Evolutionary conservation across 2,797 vertebrate genomes (phyloP).

Genomic region (Cephalopachus bancanus): DNA sequence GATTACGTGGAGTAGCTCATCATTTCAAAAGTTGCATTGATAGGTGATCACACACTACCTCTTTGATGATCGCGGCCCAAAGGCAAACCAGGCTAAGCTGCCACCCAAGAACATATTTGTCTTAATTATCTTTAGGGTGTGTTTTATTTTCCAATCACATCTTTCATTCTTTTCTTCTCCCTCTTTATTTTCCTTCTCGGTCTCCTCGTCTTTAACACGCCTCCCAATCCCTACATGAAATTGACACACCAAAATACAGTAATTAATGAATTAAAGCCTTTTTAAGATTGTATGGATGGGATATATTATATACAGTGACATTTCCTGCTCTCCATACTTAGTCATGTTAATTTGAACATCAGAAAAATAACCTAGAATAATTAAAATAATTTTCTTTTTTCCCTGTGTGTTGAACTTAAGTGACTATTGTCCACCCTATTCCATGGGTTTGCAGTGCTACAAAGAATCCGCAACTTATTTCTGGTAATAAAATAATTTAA

Average conservation of each 20-base stretch:
- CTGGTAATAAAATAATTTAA: background rate
- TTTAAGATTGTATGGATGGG: background rate
- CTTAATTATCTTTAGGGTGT: background rate
- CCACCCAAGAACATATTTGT: background rate
- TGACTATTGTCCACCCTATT: background rate
- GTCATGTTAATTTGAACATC: background rate
- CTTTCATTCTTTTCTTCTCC: background rate
- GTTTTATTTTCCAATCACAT: background rate
- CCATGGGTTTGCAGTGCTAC: background rate
- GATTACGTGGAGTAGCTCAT: background rate
- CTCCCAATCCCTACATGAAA: background rate
- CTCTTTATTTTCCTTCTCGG: background rate
- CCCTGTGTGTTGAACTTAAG: background rate
- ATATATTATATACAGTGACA: background rate
- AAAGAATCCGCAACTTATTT: background rate
- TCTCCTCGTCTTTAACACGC: background rate
- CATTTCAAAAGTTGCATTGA: background rate
- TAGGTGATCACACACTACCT: background rate
- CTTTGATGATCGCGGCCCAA: background rate
- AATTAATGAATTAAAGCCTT: background rate
- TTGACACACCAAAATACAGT: background rate
- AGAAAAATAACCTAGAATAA: slow-evolving; percentile 13
- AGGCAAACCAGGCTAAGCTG: background rate
- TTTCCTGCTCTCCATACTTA: background rate
- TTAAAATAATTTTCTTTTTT: background rate